A percentile compares a stretch with the other conserved stretches of the same genome.
phyloP scores from a whole-genome alignment of 2,113 vertebrate genomes.

The Muntiacus muntjak region DNA sequence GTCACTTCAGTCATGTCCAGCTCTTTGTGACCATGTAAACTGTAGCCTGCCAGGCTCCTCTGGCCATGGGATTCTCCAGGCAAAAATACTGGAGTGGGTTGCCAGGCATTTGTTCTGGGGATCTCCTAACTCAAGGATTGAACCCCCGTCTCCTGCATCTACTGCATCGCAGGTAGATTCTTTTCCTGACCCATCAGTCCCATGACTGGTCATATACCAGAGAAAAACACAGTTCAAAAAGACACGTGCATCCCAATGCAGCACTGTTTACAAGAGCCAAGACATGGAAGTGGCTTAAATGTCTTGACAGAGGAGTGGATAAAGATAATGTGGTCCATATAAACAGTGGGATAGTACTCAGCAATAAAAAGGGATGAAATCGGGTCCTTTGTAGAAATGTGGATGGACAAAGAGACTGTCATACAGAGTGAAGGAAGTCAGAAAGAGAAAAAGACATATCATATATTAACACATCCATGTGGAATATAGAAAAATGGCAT shows the following conservation, averaged over 20 bases:
- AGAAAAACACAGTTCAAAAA: not conserved
- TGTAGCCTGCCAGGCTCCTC: not conserved
- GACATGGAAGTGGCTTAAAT: not conserved
- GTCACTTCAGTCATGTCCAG: not conserved
- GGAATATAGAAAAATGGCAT: not conserved
- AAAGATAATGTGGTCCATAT: not conserved
- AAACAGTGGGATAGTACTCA: not conserved
- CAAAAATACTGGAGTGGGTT: not conserved
- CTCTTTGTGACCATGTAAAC: not conserved
- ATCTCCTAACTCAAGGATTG: not conserved
- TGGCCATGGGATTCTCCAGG: not conserved
- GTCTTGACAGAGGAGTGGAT: not conserved
- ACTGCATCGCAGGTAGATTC: not conserved
- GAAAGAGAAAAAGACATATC: not conserved
- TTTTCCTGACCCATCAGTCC: not conserved
- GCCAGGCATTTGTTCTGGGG: not conserved
- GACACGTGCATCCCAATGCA: fast-evolving
- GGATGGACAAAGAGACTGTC: not conserved
- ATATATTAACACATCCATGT: not conserved
- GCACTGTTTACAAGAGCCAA: not conserved
- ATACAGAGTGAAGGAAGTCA: not conserved
- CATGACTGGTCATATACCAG: not conserved
- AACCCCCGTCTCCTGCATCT: not conserved
- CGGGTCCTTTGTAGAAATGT: not conserved
- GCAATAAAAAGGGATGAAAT: not conserved